Base-by-base conservation (phyloP, 2,113 vertebrate species). In the Origma solitaria region DNA sequence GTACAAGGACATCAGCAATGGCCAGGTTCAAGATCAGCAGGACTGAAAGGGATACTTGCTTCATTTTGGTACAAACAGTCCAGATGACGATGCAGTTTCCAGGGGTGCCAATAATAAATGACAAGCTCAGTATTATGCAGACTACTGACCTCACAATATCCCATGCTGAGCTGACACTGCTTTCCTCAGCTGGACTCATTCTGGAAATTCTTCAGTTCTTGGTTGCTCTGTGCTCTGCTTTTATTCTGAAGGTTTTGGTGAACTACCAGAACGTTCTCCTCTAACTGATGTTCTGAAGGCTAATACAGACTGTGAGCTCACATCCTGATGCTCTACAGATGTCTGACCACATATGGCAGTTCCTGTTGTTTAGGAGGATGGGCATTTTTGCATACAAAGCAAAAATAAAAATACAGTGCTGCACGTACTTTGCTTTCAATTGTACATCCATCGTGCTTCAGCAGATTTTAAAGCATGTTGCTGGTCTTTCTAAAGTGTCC, bases 1-100 rank as follows among this genome's bases (percentile, higher is more conserved):
- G 95, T 4, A 97, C 95, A 66, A 98, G 91, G 45, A 98, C 85
- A 75, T 98, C 98, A 22, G 98, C 97, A 58, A 98, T 47, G 23
- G 98, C 97, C 87, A 98, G 94, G 76, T 98, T 98, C 75, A 98
- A 73, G 93, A 98, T 98, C 70, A 98, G 95, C 64, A 96, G 65
- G 28, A 97, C 95, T 3, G 98, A 98, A 49, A 96, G 96, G 45
- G 97, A 97, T 11, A 89, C 58, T 72, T 94, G n/a, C 72, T 96
- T 97, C 82, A 98, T 90, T 90, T 94, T 96, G 24, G 47, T 35
- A 31, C 92, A 84, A 44, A 98, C 91, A 57, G 91, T 95, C 95
- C 97, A 95, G 91, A 98, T 88, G 58, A 98, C 91, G 0, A 96
- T 88, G 82, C 96, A 75, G 33, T 98, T 98, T 27, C 97, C 98